phyloP scores from a whole-genome alignment of 2,113 vertebrate species.

The Nycticebus coucang region DNA sequence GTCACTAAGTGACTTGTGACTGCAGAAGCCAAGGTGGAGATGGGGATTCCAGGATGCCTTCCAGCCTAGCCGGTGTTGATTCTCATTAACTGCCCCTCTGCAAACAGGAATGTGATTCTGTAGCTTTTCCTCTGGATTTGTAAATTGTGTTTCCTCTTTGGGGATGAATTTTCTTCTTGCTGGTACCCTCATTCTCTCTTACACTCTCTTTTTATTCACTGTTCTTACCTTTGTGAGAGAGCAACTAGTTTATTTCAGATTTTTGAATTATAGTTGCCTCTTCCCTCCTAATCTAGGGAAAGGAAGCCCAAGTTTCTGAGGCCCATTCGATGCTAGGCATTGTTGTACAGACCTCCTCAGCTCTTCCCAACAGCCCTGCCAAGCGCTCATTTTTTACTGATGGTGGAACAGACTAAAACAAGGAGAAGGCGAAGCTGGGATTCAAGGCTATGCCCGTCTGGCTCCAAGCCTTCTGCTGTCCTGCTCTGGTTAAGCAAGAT shows the following conservation, averaged over 20 bases:
- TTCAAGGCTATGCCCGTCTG: background rate
- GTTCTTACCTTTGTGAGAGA: background rate
- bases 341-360: background rate
- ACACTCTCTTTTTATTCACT: background rate
- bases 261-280: background rate
- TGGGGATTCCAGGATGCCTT: conserved; percentile 23
- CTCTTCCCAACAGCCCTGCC: background rate
- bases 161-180: background rate
- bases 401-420: background rate
- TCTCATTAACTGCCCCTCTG: background rate
- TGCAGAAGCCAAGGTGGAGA: conserved; percentile 3
- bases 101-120: background rate
- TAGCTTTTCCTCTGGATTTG: background rate
- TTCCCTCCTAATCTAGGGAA: background rate
- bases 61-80: background rate
- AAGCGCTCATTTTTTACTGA: background rate
- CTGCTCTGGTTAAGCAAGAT: background rate
- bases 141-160: background rate
- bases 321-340: background rate
- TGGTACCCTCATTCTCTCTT: no score
- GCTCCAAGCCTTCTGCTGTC: background rate
- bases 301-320: conserved; percentile 22
- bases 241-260: background rate
- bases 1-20: background rate
- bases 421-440: background rate